phyloP scores from a whole-genome alignment of 2,888 invertebrate genomes.

The Mimachlamys varia region DNA sequence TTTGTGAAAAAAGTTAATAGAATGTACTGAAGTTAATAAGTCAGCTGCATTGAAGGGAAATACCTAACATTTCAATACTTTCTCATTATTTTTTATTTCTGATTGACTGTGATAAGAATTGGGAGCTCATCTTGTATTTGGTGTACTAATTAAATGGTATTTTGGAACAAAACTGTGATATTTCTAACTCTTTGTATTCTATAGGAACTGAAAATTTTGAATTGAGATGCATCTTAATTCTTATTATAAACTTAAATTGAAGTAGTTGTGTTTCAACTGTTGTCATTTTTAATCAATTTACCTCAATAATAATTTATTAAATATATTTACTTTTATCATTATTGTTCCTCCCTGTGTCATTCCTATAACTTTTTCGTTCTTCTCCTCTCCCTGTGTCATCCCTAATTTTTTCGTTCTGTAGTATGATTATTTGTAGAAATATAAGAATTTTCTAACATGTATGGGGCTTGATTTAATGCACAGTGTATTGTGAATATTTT shows the following conservation, averaged over 20 bases:
- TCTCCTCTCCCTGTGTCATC: neutral
- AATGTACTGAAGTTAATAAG: neutral
- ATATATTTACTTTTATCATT: neutral
- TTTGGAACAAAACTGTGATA: neutral
- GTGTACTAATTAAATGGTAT: neutral
- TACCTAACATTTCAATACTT: neutral
- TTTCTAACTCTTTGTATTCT: neutral
- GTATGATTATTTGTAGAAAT: no score
- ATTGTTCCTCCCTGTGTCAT: neutral
- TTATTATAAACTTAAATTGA: neutral
- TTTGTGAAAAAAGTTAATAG: neutral
- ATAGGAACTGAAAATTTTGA: neutral
- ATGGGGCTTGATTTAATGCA: neutral
- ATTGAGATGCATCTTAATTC: neutral
- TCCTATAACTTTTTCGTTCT: neutral
- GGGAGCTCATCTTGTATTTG: neutral
- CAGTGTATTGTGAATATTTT: neutral
- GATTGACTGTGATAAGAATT: neutral
- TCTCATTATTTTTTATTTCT: neutral
- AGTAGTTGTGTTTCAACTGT: neutral
- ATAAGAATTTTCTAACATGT: neutral
- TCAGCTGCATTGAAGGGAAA: neutral
- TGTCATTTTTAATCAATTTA: neutral
- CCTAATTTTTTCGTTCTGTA: neutral
- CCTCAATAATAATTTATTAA: conserved; percentile 5